Percentiles rank a stretch among this genome's conserved stretches.
These are phyloP conservation scores for Trilocha varians DNA, from an alignment of 2,888 invertebrate genomes.

Conservation along the genomic window DNA sequence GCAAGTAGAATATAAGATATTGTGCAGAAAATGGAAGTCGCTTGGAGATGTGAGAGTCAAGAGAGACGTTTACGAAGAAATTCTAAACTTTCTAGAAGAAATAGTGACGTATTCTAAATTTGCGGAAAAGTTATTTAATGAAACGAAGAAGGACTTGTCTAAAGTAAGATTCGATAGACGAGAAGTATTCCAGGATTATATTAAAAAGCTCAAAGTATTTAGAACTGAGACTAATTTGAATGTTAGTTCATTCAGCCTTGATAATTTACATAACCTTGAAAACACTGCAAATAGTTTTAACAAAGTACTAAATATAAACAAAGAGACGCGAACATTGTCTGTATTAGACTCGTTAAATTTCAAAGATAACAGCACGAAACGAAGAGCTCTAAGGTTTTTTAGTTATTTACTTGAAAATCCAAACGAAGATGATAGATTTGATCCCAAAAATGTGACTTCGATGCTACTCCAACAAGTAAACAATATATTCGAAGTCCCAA, in stretches of 20 bases:
- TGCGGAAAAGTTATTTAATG: neutral
- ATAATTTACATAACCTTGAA: too few species aligned
- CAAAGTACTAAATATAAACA: neutral
- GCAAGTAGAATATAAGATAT: neutral
- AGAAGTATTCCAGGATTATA: too few species aligned
- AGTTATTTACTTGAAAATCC: neutral
- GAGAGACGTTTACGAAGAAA: conserved; percentile 18
- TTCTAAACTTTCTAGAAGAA: conserved; percentile 24
- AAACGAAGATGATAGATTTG: neutral
- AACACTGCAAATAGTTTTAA: neutral
- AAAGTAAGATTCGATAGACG: too few species aligned
- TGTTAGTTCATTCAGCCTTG: too few species aligned
- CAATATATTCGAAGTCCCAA: neutral
- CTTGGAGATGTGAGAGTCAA: conserved; percentile 26
- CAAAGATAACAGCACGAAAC: neutral
- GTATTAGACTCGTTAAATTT: neutral
- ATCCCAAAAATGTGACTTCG: neutral
- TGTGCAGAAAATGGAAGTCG: conserved; percentile 27
- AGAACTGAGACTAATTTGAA: too few species aligned
- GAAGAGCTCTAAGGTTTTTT: neutral
- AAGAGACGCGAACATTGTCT: neutral
- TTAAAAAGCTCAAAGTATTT: too few species aligned
- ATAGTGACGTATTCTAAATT: neutral
- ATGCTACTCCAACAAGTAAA: neutral
- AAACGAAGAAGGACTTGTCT: neutral